phyloP scores from a whole-genome alignment of 2,797 vertebrate genomes.

The Periophthalmus magnuspinnatus region DNA sequence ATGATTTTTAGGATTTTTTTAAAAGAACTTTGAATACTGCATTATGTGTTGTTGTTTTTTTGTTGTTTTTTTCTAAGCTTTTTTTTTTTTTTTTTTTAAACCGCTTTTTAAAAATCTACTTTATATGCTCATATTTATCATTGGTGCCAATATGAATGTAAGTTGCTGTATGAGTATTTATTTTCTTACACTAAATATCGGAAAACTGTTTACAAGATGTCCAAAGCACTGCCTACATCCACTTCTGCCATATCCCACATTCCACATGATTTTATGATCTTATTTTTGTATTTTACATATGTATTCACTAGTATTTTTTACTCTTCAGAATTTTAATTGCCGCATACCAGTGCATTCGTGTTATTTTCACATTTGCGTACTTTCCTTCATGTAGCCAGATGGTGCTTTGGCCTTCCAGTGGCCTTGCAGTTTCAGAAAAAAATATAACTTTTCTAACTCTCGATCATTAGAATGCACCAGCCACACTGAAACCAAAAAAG shows the following conservation, averaged over 20 bases:
- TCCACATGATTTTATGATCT: slow-evolving; percentile 35
- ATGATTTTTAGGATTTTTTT: no score
- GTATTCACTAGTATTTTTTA: slow-evolving; percentile 1
- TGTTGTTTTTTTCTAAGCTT: no score
- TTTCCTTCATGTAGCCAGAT: slow-evolving; percentile 12
- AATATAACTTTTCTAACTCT: no score
- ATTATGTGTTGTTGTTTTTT: no score
- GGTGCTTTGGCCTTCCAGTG: slow-evolving; percentile 21
- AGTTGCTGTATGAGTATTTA: slow-evolving; percentile 31
- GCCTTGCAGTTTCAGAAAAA: slow-evolving; percentile 8
- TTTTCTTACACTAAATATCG: slow-evolving; percentile 58
- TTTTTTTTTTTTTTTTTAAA: neutral
- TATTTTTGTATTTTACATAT: slow-evolving; percentile 41
- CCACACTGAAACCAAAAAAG: neutral
- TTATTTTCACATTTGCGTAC: slow-evolving; percentile 27
- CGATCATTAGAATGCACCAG: neutral
- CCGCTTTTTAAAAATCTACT: slow-evolving; percentile 14
- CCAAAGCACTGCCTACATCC: slow-evolving; percentile 2
- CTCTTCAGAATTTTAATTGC: slow-evolving; percentile 14
- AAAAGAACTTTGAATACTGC: no score
- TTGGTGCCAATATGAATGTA: neutral
- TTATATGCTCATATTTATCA: neutral
- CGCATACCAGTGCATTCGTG: slow-evolving; percentile 30
- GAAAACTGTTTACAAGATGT: slow-evolving; percentile 38
- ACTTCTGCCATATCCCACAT: slow-evolving; percentile 2